Percentiles rank a stretch among this genome's conserved stretches.
Conservation (phyloP, 2,888 invertebrate species). For the Drosophila recens region DNA sequence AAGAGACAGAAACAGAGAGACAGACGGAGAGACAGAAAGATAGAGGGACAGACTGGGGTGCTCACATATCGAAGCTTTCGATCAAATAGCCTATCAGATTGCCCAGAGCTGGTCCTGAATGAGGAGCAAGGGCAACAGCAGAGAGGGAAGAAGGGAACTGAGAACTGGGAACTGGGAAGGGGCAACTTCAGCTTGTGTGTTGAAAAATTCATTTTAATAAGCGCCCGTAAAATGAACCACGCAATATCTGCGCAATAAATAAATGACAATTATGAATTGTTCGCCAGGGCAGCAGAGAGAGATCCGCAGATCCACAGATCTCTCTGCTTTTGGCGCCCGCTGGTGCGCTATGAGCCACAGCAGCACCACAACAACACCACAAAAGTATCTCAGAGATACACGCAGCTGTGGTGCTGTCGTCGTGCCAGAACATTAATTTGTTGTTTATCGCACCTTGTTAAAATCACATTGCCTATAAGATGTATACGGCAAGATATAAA, state of each 20-base stretch:
- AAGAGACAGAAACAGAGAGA: slow-evolving; percentile 1
- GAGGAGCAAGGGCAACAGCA: background rate
- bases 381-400: background rate
- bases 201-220: slow-evolving; percentile 84
- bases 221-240: slow-evolving; percentile 83
- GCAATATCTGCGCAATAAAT: slow-evolving; percentile 83
- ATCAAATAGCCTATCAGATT: slow-evolving; percentile 83
- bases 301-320: slow-evolving; percentile 25
- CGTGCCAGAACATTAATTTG: slow-evolving; percentile 82
- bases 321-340: slow-evolving; percentile 63
- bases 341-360: slow-evolving; percentile 57
- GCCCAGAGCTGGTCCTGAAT: slow-evolving; percentile 24
- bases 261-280: slow-evolving; percentile 85
- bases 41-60: background rate
- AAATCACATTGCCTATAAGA: slow-evolving; percentile 72
- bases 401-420: slow-evolving; percentile 65
- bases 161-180: no score
- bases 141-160: background rate
- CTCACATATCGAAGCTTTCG: slow-evolving; percentile 83
- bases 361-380: background rate
- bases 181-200: slow-evolving; percentile 44
- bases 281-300: slow-evolving; percentile 40
- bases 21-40: background rate
- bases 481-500: background rate
- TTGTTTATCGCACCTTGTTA: slow-evolving; percentile 85